Conservation (phyloP, 2,113 vertebrate species). For the Stictonetta naevosa region DNA sequence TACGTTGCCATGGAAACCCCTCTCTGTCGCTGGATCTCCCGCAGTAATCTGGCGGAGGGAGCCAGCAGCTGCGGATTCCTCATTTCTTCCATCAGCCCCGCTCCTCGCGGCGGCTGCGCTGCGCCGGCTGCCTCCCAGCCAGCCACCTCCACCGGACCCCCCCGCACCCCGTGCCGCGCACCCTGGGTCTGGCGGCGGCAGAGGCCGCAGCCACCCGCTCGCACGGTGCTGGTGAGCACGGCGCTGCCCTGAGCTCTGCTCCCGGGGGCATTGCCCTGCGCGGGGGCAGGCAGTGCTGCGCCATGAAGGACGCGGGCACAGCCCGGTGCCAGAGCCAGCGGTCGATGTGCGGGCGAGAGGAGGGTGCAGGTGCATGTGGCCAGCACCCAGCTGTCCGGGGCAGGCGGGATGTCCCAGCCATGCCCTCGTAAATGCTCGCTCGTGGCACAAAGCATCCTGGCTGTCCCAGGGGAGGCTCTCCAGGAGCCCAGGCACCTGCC, state of each 20-base stretch:
- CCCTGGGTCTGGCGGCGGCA: background rate
- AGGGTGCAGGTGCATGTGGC: no score
- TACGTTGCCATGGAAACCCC: conserved; percentile 56
- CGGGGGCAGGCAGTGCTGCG: background rate
- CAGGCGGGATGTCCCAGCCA: no score
- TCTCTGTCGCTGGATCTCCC: conserved; percentile 17
- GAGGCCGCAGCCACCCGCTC: no score
- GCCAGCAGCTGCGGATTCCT: conserved; percentile 70
- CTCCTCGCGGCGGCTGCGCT: background rate
- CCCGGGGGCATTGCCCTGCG: background rate
- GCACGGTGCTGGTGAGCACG: no score
- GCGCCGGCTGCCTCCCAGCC: accelerated
- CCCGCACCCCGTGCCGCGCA: background rate
- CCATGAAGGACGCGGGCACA: background rate
- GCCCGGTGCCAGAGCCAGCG: background rate
- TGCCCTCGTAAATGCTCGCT: no score
- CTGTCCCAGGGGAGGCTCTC: background rate
- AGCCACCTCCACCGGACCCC: background rate
- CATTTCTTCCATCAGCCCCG: conserved; percentile 62
- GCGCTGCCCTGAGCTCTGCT: background rate
- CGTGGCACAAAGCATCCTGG: background rate
- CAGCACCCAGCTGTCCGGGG: no score
- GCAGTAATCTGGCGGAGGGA: background rate
- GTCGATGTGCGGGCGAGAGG: no score
- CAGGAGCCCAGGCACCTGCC: no score